Evolutionary conservation across 2,113 vertebrate species (phyloP), one percentile per base, ranked within the genome.

Genomic region (Ammodytes marinus): DNA sequence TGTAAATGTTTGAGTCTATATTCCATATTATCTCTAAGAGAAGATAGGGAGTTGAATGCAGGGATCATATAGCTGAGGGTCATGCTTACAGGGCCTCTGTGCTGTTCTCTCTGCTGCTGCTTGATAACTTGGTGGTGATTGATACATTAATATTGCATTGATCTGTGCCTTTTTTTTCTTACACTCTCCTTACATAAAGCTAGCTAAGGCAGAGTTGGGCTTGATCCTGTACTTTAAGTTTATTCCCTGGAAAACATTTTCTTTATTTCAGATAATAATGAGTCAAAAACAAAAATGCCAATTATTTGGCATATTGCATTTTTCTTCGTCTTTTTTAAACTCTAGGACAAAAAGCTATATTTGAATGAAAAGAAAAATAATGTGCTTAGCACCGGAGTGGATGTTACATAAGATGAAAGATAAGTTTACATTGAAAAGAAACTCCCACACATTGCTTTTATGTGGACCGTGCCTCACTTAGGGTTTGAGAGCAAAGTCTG

Each of bases 131-230:
- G 80, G 60, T 87, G 82, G 64, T 91, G 90, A 92, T 91, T 89
- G 89, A 88, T 86, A 86, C 86, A 92, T 93, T 89, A 88, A 91
- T 92, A 92, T 92, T 92, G 40, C 84, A 92, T 89, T 75, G 60
- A 89, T 92, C 74, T 35, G 8, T 60, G 75, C 60, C 63, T 79
- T 77, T 65, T 67, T 47, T 68, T 9, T 35, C 35, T 68, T 64
- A 65, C 59, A 39, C 73, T 84, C 37, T 27, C 54, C 71, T 81
- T 57, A 58, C 72, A 58, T 55, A 65, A 69, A 74, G 45, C 49
- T 67, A 2, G 0, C 19, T 60, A 9, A 5, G 1, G n/a, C 52
- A 43, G 35, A 45, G 42, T 78, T 61, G 2, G 60, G 5, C 40
- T 45, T 39, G 8, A 52, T 72, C 13, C 19, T 63, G 2, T 17